These are phyloP conservation scores for Neosilurus hyrtlii DNA, from an alignment of 2,797 vertebrate species.

Conservation along the genomic window DNA sequence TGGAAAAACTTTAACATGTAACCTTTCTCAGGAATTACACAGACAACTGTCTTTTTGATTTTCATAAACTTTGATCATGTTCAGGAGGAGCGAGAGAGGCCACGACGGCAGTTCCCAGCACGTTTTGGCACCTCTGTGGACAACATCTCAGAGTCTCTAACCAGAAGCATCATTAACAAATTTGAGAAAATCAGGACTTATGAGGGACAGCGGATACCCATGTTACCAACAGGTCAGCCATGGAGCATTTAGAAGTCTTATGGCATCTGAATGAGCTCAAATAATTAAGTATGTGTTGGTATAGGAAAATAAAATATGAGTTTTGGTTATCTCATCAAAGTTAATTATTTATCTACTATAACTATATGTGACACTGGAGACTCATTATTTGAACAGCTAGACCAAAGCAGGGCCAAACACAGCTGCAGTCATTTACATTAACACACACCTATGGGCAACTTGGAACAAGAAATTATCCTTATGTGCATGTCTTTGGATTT, in stretches of 20 bases:
- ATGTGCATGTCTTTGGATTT: no score
- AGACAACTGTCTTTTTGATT: neutral
- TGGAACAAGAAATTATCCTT: no score
- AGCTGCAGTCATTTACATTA: no score
- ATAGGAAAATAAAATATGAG: neutral
- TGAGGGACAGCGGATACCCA: slow-evolving; percentile 77
- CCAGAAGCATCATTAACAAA: slow-evolving; percentile 70
- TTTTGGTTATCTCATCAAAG: no score
- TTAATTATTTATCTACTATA: neutral
- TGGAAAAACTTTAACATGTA: neutral
- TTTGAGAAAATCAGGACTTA: slow-evolving; percentile 71
- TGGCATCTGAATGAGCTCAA: no score
- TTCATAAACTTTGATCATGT: neutral
- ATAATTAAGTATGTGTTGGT: neutral
- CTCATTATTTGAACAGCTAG: neutral
- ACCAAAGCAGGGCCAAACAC: no score
- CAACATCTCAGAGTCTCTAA: slow-evolving; percentile 68
- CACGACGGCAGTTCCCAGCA: slow-evolving; percentile 65
- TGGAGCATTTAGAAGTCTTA: neutral
- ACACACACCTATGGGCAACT: no score
- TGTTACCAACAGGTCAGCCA: slow-evolving; percentile 82
- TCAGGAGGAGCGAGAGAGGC: slow-evolving; percentile 75
- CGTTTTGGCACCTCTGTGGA: slow-evolving; percentile 73
- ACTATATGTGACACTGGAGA: neutral
- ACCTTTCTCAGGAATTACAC: neutral